Evolutionary conservation across 2,888 invertebrate species (phyloP).

Genomic region (Sicus ferrugineus): DNA sequence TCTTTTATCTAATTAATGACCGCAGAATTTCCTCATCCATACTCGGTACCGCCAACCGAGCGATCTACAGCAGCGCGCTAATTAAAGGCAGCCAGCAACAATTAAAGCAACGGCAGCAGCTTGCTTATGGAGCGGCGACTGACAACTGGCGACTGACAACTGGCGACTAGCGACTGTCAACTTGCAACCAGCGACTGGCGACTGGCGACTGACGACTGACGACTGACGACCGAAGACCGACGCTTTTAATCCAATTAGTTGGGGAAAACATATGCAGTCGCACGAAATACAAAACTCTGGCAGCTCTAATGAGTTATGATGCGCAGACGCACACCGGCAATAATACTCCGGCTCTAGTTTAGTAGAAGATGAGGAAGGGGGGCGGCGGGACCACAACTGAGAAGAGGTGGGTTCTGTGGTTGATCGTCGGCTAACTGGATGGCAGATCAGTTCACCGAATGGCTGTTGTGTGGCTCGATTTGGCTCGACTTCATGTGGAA

Average conservation of each 20-base stretch:
- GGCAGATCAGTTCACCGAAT: not conserved
- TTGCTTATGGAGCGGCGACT: too few species aligned
- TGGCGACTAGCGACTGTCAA: too few species aligned
- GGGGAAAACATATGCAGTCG: not conserved
- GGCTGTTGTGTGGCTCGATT: not conserved
- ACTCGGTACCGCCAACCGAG: not conserved
- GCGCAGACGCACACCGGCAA: constrained; percentile 49
- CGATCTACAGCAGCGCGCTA: not conserved
- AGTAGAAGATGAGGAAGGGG: constrained; percentile 25
- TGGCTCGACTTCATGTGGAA: constrained; percentile 19
- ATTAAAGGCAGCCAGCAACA: not conserved
- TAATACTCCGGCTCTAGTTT: not conserved
- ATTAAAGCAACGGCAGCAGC: too few species aligned
- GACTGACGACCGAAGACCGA: not conserved
- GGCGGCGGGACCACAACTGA: not conserved
- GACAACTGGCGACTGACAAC: too few species aligned
- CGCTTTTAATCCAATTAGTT: not conserved
- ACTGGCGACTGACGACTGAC: too few species aligned
- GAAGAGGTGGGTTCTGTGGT: not conserved
- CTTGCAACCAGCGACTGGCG: too few species aligned
- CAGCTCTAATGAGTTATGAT: constrained; percentile 57
- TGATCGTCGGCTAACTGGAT: too few species aligned
- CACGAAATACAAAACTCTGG: not conserved
- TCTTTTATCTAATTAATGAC: not conserved
- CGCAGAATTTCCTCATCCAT: not conserved